phyloP scores from a whole-genome alignment of 2,113 vertebrate species.

The Daboia siamensis region DNA sequence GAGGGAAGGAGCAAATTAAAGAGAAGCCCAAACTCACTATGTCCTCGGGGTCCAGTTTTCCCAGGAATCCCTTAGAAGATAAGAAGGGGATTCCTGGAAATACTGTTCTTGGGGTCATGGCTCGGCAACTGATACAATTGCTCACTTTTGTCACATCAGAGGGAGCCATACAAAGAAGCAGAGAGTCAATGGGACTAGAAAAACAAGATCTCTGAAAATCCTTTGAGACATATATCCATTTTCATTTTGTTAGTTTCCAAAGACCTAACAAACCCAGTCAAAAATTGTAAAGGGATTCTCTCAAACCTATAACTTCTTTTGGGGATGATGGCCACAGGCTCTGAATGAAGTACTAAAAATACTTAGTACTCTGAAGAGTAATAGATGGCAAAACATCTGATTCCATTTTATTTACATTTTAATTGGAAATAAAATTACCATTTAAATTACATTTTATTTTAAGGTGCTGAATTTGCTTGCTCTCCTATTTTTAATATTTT shows the following conservation, averaged over 20 bases:
- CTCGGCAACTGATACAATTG: slow-evolving; percentile 57
- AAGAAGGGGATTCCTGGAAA: slow-evolving; percentile 99
- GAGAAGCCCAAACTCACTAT: slow-evolving; percentile 63
- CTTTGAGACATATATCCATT: not conserved
- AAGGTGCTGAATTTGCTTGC: not conserved
- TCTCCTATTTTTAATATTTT: not conserved
- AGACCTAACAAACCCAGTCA: not conserved
- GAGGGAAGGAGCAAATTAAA: not conserved
- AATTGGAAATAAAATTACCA: not conserved
- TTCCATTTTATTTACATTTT: not conserved
- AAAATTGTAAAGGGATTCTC: not conserved
- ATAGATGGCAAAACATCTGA: not conserved
- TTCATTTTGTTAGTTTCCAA: not conserved
- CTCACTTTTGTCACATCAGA: not conserved
- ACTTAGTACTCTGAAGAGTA: not conserved
- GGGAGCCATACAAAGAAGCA: not conserved
- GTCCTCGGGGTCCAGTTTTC: slow-evolving; percentile 99
- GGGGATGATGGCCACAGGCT: not conserved
- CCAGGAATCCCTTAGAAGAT: slow-evolving; percentile 98
- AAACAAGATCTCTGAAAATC: not conserved
- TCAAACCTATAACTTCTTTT: not conserved
- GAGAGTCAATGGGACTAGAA: not conserved
- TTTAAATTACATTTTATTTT: not conserved
- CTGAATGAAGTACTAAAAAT: not conserved
- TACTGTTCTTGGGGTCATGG: slow-evolving; percentile 99